Evolutionary conservation across 2,113 vertebrate genomes (phyloP).

Genomic region (Oreochromis aureus): DNA sequence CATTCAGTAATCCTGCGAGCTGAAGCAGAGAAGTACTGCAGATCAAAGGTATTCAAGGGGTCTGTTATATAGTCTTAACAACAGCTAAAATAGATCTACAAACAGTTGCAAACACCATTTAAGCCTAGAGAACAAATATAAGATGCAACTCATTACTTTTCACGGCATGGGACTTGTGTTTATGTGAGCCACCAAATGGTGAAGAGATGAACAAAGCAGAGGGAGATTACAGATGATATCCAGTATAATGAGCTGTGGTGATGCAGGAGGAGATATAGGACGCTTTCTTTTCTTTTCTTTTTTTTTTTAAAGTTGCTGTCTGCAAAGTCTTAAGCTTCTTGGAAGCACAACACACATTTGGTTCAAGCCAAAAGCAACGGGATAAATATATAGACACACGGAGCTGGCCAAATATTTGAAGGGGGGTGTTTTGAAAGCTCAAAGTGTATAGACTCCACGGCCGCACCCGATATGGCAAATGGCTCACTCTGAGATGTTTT

Average conservation of each 20-base stretch:
- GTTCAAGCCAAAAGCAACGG: slow-evolving; percentile 46
- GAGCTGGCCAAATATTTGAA: slow-evolving; percentile 23
- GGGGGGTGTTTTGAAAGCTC: slow-evolving; percentile 27
- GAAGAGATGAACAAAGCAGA: slow-evolving; percentile 26
- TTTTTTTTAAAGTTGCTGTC: slow-evolving; percentile 26
- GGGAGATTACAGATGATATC: background rate
- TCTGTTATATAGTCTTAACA: background rate
- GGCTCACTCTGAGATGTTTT: slow-evolving; percentile 29
- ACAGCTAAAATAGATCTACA: background rate
- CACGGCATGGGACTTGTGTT: background rate
- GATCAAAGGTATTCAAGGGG: background rate
- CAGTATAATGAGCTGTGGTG: slow-evolving; percentile 16
- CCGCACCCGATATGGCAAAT: slow-evolving; percentile 21
- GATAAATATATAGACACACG: slow-evolving; percentile 34
- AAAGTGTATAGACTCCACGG: background rate
- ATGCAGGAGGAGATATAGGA: slow-evolving; percentile 9
- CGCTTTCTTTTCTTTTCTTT: background rate
- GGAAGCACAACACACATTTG: slow-evolving; percentile 40
- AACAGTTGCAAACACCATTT: background rate
- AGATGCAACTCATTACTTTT: slow-evolving; percentile 34
- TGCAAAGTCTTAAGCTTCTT: slow-evolving; percentile 25
- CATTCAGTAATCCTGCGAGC: background rate
- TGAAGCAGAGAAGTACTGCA: background rate
- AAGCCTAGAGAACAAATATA: background rate
- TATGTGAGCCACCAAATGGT: slow-evolving; percentile 22